Base-by-base conservation (phyloP, 2,797 vertebrate genomes). In the Bryconaethiops microstoma region DNA sequence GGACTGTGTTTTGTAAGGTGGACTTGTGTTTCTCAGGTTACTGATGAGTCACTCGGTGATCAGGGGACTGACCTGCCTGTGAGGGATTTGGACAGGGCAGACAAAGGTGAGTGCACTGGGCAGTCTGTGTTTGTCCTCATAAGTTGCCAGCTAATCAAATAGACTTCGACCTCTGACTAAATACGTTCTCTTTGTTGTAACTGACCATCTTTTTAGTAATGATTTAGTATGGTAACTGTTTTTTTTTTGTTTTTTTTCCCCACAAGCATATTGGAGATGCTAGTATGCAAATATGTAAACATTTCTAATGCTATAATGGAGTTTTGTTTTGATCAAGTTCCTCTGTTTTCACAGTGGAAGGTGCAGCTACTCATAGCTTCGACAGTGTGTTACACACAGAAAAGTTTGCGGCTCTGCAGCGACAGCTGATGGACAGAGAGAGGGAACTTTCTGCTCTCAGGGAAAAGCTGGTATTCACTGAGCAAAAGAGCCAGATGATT, bases 381-480 rank as follows among this genome's bases (percentile, higher is more conserved):
- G 65, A 42, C 35, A 71, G 52, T 19, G 6, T 68, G 71, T 45
- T 65, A 52, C 59, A 72, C 78, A 19, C 85, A 88, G 92, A 72
- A 8, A 87, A 52, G 19, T 67, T 92, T n/a, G 42, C 84, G 76
- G 77, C 65, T 39, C 79, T 94, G 86, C 90, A 94, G 78, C 89
- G 89, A 75, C 90, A 90, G 85, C 88, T 94, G 7, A 42, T 86
- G 45, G 92, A 94, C 71, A 92, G 92, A 88, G 92, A 93, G 57
- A 83, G 55, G 5, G 91, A 93, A 83, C 88, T 93, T 76, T 84
- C 65, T 65, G 78, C 85, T 52, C 77, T 94, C 77, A 86, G 77
- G 63, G 90, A 92, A 60, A 87, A 87, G 13, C 72, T 93, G 40
- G n/a, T n/a, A 19, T 13, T 84, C 65, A 69, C 84, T 54, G 40